phyloP scores from a whole-genome alignment of 2,113 vertebrate species.

The Eulemur rufifrons region DNA sequence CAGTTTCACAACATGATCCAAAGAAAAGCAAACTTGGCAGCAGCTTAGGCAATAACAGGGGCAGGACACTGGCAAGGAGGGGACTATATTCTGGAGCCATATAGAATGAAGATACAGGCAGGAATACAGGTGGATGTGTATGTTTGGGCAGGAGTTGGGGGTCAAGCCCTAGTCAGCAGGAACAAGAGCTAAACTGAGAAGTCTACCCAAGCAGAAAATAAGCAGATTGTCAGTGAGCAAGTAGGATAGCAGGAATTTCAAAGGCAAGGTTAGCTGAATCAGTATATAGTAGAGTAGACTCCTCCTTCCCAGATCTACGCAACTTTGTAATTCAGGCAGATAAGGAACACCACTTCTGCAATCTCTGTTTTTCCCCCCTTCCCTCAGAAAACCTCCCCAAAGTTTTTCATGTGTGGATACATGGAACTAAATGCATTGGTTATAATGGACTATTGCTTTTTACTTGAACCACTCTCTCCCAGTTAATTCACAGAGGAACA shows the following conservation, averaged over 20 bases:
- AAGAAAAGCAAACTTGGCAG: neutral
- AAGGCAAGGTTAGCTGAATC: neutral
- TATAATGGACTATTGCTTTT: neutral
- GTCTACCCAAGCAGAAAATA: neutral
- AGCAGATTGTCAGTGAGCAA: neutral
- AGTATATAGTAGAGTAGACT: neutral
- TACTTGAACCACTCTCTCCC: neutral
- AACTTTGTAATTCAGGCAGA: neutral
- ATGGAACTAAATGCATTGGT: neutral
- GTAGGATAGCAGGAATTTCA: neutral
- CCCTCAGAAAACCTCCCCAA: neutral
- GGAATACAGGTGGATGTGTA: neutral
- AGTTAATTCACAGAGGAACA: constrained; percentile 16
- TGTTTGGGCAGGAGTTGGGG: neutral
- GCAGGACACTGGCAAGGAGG: neutral
- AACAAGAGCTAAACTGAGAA: neutral
- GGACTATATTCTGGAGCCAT: neutral
- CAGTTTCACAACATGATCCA: neutral
- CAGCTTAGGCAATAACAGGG: neutral
- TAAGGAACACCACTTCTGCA: neutral
- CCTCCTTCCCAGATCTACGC: neutral
- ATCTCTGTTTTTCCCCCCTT: neutral
- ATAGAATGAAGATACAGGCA: no score
- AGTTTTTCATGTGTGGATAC: neutral
- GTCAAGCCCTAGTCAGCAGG: neutral